These are phyloP conservation scores for Enteromius fasciolatus DNA, from an alignment of 2,797 vertebrate genomes.

Conservation along the genomic window DNA sequence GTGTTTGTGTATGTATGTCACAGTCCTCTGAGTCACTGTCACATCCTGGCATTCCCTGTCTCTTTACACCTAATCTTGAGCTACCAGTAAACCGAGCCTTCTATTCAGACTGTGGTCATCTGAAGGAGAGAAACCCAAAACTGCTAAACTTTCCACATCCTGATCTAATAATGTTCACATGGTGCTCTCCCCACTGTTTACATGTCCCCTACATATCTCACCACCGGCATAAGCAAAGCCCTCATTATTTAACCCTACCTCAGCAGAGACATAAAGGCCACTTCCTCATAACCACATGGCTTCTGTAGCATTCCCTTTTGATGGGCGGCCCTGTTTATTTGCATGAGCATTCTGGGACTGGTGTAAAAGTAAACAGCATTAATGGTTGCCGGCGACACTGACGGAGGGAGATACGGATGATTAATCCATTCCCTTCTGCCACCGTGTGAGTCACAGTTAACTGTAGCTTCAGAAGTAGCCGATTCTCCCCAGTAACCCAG, in stretches of 20 bases:
- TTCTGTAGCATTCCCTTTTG: conserved; percentile 77
- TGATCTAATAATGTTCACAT: conserved; percentile 81
- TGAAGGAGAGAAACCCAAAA: conserved; percentile 41
- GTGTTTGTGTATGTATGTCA: conserved; percentile 30
- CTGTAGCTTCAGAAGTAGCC: conserved; percentile 10
- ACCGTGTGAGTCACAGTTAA: conserved; percentile 49
- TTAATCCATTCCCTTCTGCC: conserved; percentile 74
- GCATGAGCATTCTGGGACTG: conserved; percentile 74
- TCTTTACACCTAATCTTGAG: conserved; percentile 29
- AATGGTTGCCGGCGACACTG: conserved; percentile 75
- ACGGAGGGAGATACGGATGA: conserved; percentile 74
- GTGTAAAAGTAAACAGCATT: conserved; percentile 80
- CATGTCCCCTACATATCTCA: conserved; percentile 81
- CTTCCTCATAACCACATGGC: conserved; percentile 80
- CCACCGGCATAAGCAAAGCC: conserved; percentile 81
- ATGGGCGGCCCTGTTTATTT: conserved; percentile 80
- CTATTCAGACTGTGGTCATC: conserved; percentile 51
- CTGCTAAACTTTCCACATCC: conserved; percentile 64
- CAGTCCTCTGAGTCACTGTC: conserved; percentile 11
- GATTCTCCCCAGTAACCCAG: conserved; percentile 3
- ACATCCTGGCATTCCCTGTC: conserved; percentile 21
- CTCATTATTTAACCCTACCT: conserved; percentile 82
- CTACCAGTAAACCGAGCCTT: conserved; percentile 32
- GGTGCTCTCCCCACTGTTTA: conserved; percentile 79
- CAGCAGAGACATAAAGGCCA: conserved; percentile 82